Evolutionary conservation across 2,797 vertebrate genomes (phyloP).

Genomic region (Gallinago stenura): DNA sequence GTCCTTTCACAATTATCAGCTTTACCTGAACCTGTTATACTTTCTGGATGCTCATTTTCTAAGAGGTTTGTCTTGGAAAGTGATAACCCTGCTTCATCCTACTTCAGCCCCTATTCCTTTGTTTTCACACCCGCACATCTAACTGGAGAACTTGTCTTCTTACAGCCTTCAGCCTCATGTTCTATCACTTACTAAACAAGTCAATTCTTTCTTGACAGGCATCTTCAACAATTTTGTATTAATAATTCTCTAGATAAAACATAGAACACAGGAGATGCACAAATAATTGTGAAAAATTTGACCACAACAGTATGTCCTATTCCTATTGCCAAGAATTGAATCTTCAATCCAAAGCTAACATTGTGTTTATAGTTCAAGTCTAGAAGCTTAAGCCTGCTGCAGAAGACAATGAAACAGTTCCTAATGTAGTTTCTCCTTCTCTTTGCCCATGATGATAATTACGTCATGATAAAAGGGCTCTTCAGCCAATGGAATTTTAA

Average conservation of each 20-base stretch:
- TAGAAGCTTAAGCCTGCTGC: constrained; percentile 4
- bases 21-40: background rate
- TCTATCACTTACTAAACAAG: background rate
- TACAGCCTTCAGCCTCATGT: background rate
- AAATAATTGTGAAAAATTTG: background rate
- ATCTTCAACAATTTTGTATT: background rate
- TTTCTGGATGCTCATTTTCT: background rate
- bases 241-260: background rate
- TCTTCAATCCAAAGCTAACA: background rate
- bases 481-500: background rate
- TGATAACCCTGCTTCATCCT: background rate
- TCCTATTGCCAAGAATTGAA: constrained; percentile 11
- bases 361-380: background rate
- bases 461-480: background rate
- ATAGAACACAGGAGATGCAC: background rate
- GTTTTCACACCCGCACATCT: background rate
- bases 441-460: background rate
- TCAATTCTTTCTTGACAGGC: background rate
- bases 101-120: background rate
- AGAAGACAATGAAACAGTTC: constrained; percentile 23
- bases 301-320: background rate
- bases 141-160: background rate
- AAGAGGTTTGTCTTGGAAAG: background rate
- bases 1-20: background rate
- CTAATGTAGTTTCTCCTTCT: background rate